A percentile compares a stretch with the other conserved stretches of the same genome.
Conservation (phyloP, 2,888 invertebrate species). For the Zygogramma bicolorata region DNA sequence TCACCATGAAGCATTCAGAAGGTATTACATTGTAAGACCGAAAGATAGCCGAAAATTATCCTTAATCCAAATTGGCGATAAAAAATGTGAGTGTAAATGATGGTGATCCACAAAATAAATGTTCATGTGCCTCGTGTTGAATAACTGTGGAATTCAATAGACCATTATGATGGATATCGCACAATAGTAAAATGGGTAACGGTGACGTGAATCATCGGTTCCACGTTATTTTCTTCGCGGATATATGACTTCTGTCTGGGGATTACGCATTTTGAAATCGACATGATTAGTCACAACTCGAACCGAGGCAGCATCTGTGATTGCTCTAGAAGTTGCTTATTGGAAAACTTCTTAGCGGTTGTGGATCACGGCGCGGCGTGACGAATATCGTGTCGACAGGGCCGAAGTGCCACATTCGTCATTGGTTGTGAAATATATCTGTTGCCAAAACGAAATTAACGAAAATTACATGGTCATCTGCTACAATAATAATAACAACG, state of each 20-base stretch:
- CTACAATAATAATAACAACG: no score
- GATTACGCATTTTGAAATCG: constrained; percentile 20
- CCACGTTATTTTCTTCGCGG: background rate
- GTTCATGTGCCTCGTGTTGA: background rate
- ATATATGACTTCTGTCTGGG: background rate
- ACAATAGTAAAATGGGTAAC: background rate
- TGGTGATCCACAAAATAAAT: background rate
- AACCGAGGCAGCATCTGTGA: constrained; percentile 15
- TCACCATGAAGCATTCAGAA: no score
- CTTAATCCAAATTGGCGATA: no score
- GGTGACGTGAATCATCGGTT: background rate
- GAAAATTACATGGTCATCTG: background rate
- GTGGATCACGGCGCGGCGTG: constrained; percentile 15
- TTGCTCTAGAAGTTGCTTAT: constrained; percentile 20
- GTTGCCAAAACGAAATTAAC: background rate
- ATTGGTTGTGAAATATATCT: background rate
- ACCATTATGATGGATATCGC: background rate
- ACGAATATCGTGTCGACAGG: constrained; percentile 9
- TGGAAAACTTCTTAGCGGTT: constrained; percentile 24
- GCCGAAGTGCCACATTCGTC: background rate
- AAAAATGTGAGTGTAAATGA: no score
- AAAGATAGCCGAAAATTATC: no score
- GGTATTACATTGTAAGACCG: no score
- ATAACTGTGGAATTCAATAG: background rate
- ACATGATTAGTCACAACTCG: constrained; percentile 26